Evolutionary conservation across 35 echinoderm and acorn worm species (phyloP).

Genomic region (Heliocidaris erythrogramma): DNA sequence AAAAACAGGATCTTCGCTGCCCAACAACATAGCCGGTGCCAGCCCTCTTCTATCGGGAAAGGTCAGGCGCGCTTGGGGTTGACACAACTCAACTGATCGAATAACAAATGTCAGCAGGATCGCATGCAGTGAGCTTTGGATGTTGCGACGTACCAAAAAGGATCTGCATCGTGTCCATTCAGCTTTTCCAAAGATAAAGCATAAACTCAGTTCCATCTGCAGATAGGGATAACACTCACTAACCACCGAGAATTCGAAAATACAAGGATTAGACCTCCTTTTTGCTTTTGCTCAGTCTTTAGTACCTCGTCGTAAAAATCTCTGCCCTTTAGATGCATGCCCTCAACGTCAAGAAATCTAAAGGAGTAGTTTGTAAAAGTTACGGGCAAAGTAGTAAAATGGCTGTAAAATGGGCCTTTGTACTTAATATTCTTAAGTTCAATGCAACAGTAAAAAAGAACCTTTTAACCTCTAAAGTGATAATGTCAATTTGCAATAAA

Average conservation of each 20-base stretch:
- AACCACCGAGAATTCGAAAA: background rate
- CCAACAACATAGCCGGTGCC: background rate
- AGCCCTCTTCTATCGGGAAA: background rate
- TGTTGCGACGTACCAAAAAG: background rate
- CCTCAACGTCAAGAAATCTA: background rate
- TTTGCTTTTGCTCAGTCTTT: no score
- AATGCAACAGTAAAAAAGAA: no score
- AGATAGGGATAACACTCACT: background rate
- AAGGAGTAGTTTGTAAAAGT: no score
- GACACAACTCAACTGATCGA: background rate
- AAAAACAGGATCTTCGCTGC: background rate
- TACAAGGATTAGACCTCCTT: background rate
- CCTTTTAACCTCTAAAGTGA: no score
- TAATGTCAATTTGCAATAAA: no score
- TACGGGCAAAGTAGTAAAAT: no score
- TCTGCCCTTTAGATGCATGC: background rate
- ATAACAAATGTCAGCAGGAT: background rate
- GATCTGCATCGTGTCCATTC: no score
- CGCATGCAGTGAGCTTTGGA: background rate
- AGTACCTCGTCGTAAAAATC: no score
- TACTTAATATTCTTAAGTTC: no score
- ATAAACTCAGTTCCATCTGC: background rate
- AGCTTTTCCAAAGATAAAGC: background rate
- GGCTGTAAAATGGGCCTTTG: no score
- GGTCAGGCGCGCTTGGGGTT: background rate